Conservation (phyloP, 2,797 vertebrate species). For the Bovichtus variegatus region DNA sequence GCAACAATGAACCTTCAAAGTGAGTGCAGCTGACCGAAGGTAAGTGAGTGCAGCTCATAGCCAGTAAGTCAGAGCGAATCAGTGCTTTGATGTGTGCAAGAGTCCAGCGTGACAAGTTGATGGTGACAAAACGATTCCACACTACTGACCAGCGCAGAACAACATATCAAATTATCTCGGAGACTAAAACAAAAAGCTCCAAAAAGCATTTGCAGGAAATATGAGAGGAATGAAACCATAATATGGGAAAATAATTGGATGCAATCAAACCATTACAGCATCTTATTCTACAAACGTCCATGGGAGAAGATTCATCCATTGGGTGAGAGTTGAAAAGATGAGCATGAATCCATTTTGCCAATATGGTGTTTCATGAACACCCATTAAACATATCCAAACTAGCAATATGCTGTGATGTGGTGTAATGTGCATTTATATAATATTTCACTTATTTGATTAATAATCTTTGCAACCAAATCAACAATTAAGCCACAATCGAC, state of each 20-base stretch:
- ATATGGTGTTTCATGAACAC: conserved; percentile 10
- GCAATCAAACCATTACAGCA: conserved; percentile 41
- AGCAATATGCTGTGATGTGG: background rate
- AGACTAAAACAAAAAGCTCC: conserved; percentile 15
- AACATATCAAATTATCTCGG: background rate
- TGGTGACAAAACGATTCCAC: conserved; percentile 58
- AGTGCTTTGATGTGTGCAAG: conserved; percentile 62
- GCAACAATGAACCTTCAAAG: conserved; percentile 41
- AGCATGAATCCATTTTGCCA: conserved; percentile 37
- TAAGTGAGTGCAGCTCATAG: conserved; percentile 60
- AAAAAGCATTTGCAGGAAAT: conserved; percentile 1
- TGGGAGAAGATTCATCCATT: conserved; percentile 13
- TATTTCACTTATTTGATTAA: conserved; percentile 23
- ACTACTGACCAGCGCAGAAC: conserved; percentile 12
- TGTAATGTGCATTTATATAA: conserved; percentile 13
- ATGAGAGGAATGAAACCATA: conserved; percentile 12
- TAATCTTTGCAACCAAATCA: conserved; percentile 41
- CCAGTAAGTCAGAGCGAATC: conserved; percentile 63
- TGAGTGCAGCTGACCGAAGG: conserved; percentile 61
- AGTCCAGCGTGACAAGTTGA: conserved; percentile 66
- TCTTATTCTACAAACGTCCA: conserved; percentile 28
- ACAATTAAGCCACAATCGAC: conserved; percentile 29
- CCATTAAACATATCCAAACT: conserved; percentile 18
- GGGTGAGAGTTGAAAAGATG: conserved; percentile 26
- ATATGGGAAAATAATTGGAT: conserved; percentile 25